Percentiles rank a stretch among this genome's conserved stretches.
These are phyloP conservation scores for Danaus plexippus DNA, from an alignment of 1,140 invertebrate genomes.

Conservation along the genomic window DNA sequence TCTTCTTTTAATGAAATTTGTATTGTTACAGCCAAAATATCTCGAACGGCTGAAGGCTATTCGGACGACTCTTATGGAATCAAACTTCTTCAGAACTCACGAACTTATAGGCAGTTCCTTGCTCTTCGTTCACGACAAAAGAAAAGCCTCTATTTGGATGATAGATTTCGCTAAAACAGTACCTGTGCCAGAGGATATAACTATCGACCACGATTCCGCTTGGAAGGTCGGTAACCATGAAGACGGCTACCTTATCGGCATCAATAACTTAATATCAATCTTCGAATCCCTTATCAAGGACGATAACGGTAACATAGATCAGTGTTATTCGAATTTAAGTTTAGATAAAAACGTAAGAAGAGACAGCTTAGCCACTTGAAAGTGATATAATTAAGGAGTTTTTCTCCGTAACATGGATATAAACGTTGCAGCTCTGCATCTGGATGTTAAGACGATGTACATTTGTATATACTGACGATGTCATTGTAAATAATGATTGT, in stretches of 20 bases:
- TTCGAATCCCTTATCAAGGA: constrained; percentile 76
- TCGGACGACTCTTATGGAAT: constrained; percentile 83
- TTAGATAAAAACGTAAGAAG: constrained; percentile 54
- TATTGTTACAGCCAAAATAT: constrained; percentile 81
- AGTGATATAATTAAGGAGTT: constrained; percentile 13
- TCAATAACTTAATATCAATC: constrained; percentile 94
- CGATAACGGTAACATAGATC: constrained; percentile 55
- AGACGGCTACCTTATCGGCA: constrained; percentile 95
- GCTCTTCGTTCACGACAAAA: constrained; percentile 94
- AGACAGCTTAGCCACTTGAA: constrained; percentile 62
- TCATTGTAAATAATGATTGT: constrained; percentile 51
- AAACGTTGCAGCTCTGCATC: constrained; percentile 11
- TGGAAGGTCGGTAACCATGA: constrained; percentile 99
- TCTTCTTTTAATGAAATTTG: constrained; percentile 5
- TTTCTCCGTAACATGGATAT: constrained; percentile 18
- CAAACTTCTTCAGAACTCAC: constrained; percentile 90
- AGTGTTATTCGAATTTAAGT: constrained; percentile 47
- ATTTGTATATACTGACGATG: constrained; percentile 16
- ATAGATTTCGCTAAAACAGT: constrained; percentile 99
- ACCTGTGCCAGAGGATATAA: constrained; percentile 81
- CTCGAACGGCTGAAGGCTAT: constrained; percentile 89
- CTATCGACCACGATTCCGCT: constrained; percentile 84
- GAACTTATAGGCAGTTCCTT: constrained; percentile 98
- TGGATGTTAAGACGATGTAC: constrained; percentile 15
- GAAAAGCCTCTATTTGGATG: constrained; percentile 93